phyloP scores from a whole-genome alignment of 2,888 invertebrate species.

The Margaritifera margaritifera region DNA sequence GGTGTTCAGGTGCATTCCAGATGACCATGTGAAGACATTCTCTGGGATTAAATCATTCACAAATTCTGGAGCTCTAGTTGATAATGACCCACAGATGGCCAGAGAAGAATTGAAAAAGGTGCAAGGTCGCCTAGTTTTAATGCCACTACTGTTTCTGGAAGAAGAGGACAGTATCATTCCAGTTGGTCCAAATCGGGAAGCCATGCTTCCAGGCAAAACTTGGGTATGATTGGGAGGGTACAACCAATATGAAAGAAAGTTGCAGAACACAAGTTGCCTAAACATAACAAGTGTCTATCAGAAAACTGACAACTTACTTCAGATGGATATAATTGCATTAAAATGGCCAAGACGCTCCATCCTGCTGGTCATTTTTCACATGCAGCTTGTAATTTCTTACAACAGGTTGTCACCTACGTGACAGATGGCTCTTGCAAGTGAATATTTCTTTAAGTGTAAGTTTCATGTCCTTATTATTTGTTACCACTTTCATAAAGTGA shows the following conservation, averaged over 20 bases:
- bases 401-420: too few relatives aligned
- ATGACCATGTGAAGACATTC: conserved; percentile 86
- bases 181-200: conserved; percentile 85
- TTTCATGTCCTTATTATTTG: too few relatives aligned
- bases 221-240: conserved; percentile 82
- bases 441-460: too few relatives aligned
- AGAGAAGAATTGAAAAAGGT: conserved; percentile 80
- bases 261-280: background rate
- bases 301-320: too few relatives aligned
- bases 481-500: too few relatives aligned
- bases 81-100: conserved; percentile 83
- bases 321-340: too few relatives aligned
- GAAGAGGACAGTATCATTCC: conserved; percentile 89
- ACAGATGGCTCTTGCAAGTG: too few relatives aligned
- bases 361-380: too few relatives aligned
- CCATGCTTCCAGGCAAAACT: conserved; percentile 90
- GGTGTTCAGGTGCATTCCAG: conserved; percentile 93
- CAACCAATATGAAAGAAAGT: background rate
- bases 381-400: too few relatives aligned
- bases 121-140: conserved; percentile 88
- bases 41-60: conserved; percentile 84
- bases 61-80: conserved; percentile 82
- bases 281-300: too few relatives aligned
- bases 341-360: too few relatives aligned
- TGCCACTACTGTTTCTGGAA: conserved; percentile 91